Base-by-base conservation (phyloP, 2,888 invertebrate species). In the Amblyteles armatorius region DNA sequence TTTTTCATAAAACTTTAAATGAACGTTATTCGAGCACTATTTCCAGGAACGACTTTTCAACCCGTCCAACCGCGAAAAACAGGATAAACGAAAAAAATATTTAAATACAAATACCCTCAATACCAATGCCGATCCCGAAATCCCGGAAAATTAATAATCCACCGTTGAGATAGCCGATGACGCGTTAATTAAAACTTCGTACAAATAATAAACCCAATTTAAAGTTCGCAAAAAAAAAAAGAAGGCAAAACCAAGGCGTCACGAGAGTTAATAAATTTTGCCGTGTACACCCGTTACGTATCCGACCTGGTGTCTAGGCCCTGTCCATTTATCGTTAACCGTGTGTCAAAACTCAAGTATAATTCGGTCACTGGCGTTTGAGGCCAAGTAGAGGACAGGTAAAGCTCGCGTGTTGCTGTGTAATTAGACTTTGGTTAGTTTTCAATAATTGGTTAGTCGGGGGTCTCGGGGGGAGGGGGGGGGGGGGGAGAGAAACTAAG, bases 401-500 rank as follows among this genome's bases (percentile, higher is more conserved):
- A 76, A 78, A 79, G 82, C 60, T 85, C 79, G 85, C 85, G 85
- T 85, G 85, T 77, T 85, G 73, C 85, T 83, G 85, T 85, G 85
- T 85, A 85, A 85, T 85, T 85, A 85, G 85, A 85, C 82, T 85
- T 85, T 83, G 85, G 85, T 85, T 85, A 85, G 85, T 85, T 85
- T 85, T 85, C 85, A 85, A 85, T 85, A 85, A 85, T 85, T 85
- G 85, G 85, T 85, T 85, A 85, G 72, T 73, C 79, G 65, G 76
- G 76, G 50, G 52, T 72, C 73, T 50, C 44, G 71, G 22, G 73
- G 40, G 29, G n/a, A n/a, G 26, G 55, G 13, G 65, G 19, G 67
- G 16, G 40, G n/a, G 33, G 69, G 52, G 19, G 16, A 50, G 36
- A 6, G 71, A 63, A 52, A 16, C 68, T 68, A 52, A 22, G 44